These are phyloP conservation scores for Helicolenus hilgendorfi DNA, from an alignment of 2,797 vertebrate genomes.

Conservation along the genomic window DNA sequence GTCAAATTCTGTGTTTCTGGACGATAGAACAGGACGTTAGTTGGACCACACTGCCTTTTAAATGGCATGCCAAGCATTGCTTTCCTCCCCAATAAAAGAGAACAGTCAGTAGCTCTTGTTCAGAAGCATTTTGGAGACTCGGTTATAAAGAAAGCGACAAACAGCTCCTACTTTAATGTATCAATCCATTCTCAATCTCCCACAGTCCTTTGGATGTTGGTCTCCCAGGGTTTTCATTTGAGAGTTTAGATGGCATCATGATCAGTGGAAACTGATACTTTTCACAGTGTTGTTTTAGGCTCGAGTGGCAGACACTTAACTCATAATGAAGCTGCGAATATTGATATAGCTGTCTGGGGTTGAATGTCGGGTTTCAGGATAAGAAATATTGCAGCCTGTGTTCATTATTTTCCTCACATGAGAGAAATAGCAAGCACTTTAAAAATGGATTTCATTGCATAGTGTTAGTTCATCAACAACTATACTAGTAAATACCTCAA, in stretches of 20 bases:
- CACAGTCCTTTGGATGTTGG: constrained; percentile 17
- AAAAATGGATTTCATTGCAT: constrained; percentile 30
- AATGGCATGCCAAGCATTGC: constrained; percentile 20
- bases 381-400: constrained; percentile 15
- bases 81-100: constrained; percentile 21
- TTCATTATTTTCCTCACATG: constrained; percentile 13
- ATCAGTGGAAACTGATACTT: constrained; percentile 7
- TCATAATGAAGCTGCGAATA: constrained; percentile 43
- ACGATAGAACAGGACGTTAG: not conserved
- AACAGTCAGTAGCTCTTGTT: constrained; percentile 9
- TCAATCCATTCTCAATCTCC: constrained; percentile 14
- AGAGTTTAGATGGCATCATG: not conserved
- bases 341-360: constrained; percentile 23
- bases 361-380: constrained; percentile 2
- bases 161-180: constrained; percentile 30
- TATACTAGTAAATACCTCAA: constrained; percentile 29
- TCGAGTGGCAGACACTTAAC: constrained; percentile 18
- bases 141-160: constrained; percentile 11
- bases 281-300: constrained; percentile 32
- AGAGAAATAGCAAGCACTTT: constrained; percentile 20
- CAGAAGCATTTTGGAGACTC: not conserved
- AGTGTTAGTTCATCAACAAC: constrained; percentile 33
- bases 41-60: constrained; percentile 13
- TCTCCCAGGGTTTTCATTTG: constrained; percentile 6
- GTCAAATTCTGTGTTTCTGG: constrained; percentile 19